A percentile compares a stretch with the other conserved stretches of the same genome.
Evolutionary conservation across 2,113 vertebrate species (phyloP).

Genomic region (Elaphurus davidianus): DNA sequence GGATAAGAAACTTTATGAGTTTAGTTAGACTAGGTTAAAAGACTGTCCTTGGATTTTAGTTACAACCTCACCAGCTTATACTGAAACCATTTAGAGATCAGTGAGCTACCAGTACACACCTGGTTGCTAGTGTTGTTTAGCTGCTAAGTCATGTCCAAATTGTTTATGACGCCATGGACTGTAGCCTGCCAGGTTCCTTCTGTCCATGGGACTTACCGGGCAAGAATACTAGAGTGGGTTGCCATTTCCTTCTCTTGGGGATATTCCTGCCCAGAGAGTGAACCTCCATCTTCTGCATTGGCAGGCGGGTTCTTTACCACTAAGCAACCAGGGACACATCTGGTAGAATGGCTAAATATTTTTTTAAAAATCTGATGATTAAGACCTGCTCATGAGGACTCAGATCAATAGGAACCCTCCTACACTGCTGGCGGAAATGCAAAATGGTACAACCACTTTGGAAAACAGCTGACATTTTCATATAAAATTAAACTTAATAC

Average conservation of each 20-base stretch:
- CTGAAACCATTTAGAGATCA: background rate
- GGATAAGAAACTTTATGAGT: background rate
- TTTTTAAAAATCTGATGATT: background rate
- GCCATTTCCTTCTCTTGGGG: background rate
- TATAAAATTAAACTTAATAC: background rate
- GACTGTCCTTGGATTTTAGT: background rate
- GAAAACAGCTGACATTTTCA: background rate
- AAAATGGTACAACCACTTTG: background rate
- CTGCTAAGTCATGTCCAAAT: background rate
- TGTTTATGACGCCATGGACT: background rate
- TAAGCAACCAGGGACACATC: background rate
- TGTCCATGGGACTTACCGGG: background rate
- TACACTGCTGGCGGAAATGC: background rate
- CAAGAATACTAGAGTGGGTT: background rate
- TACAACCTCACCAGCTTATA: background rate
- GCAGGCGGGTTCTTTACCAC: background rate
- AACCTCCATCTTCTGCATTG: background rate
- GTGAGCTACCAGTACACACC: background rate
- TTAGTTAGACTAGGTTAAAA: background rate
- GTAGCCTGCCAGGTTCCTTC: background rate
- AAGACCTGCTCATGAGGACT: background rate
- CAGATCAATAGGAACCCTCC: background rate
- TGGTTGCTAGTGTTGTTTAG: background rate
- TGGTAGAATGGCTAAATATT: background rate
- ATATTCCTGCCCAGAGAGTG: background rate